Base-by-base conservation (phyloP, 2,797 vertebrate genomes). In the Pangasius krempfi region DNA sequence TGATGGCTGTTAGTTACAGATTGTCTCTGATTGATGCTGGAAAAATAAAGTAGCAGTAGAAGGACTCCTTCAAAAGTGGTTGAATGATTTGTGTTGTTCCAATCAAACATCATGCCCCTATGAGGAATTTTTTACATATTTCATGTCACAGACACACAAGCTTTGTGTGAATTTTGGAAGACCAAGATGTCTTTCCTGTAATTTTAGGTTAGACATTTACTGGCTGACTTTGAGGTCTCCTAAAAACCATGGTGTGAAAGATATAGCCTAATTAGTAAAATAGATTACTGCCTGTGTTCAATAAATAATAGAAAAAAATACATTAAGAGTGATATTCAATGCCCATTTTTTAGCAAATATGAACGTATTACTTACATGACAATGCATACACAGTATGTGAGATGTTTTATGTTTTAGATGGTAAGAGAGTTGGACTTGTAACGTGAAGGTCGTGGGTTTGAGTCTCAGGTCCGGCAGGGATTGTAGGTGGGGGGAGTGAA, bases 1-100 rank as follows among this genome's bases (percentile, higher is more conserved):
- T 70, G 50, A 81, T 81, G 76, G 78, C 50, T 81, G 40, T 64
- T 33, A 60, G 81, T 84, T 50, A 20, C 25, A 84, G 25, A 64
- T 66, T 50, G 60, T 66, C 16, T 66, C 40, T 64, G 81, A 83
- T n/a, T 47, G 40, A 44, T 20, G 60, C 60, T 33, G 62, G 62
- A 66, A 84, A 68, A 68, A 66, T 47, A 50, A 66, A 47, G 62
- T 30, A 47, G 58, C 58, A 83, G 80, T 20, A n/a, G 58, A 64
- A 16, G 20, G 58, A 60, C 79, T 60, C 27, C 7, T 47, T 47
- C 8, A 66, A 5, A 68, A 7, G 14, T 64, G 40, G 27, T 3
- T 66, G 4, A 30, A 66, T 84, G 18, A 44, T 81, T 58, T 60
- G 54, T 58, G 20, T 10, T 13, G 18, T 58, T 80, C 30, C 52